Evolutionary conservation across 2,797 vertebrate genomes (phyloP).

Genomic region (Argya squamiceps): DNA sequence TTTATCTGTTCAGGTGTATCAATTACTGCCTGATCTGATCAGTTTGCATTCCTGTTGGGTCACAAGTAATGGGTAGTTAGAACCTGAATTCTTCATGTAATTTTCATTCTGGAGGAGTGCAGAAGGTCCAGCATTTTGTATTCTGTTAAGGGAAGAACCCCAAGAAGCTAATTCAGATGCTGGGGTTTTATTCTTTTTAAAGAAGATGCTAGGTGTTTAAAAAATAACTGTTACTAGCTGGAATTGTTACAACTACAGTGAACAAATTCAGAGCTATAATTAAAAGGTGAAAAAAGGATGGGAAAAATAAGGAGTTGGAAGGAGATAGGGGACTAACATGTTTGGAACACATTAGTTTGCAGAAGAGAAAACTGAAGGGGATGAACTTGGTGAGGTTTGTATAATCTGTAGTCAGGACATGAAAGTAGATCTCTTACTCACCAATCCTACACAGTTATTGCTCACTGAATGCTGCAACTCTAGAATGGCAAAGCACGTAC

Average conservation of each 20-base stretch:
- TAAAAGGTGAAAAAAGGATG: background rate
- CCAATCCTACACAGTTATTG: background rate
- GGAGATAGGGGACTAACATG: accelerated
- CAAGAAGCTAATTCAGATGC: background rate
- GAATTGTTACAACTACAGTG: background rate
- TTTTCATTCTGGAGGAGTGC: background rate
- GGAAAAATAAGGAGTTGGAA: background rate
- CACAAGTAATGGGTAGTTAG: background rate
- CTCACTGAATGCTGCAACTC: background rate
- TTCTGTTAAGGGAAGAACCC: background rate
- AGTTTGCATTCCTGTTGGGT: background rate
- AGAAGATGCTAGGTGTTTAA: background rate
- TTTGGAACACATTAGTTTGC: background rate
- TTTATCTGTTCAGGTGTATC: background rate
- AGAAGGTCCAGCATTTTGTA: background rate
- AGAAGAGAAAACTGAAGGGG: background rate
- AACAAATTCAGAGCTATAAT: background rate
- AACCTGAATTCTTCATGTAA: background rate
- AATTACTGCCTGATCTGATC: background rate
- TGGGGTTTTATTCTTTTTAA: background rate
- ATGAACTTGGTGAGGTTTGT: background rate
- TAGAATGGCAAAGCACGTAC: background rate
- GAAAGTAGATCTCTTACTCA: background rate
- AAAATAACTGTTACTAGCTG: background rate
- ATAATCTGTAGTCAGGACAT: background rate